Evolutionary conservation across 2,888 invertebrate genomes (phyloP).

Genomic region (Dynastes tityus): DNA sequence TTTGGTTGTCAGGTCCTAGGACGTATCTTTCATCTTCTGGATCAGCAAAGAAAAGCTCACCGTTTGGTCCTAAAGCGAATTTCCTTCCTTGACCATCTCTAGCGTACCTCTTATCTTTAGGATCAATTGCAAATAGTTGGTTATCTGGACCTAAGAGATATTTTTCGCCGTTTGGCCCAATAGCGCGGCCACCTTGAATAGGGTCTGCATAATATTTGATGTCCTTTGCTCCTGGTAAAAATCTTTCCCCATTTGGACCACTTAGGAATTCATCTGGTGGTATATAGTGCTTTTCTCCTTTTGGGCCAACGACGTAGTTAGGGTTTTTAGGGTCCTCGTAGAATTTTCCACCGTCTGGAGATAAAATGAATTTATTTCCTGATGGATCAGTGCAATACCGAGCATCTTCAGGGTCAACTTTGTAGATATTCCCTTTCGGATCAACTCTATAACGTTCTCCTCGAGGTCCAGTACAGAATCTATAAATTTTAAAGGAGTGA

Average conservation of each 20-base stretch:
- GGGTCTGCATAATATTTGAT: conserved; percentile 50
- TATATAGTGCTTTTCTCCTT: conserved; percentile 40
- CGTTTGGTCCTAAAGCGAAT: conserved; percentile 49
- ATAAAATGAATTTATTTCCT: conserved; percentile 45
- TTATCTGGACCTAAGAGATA: conserved; percentile 48
- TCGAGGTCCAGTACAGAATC: conserved; percentile 40
- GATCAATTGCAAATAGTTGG: conserved; percentile 48
- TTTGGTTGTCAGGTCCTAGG: conserved; percentile 46
- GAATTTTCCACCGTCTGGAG: conserved; percentile 43
- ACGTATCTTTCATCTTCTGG: conserved; percentile 48
- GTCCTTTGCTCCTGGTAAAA: conserved; percentile 38
- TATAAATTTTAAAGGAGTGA: too few relatives aligned
- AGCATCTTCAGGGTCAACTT: conserved; percentile 47
- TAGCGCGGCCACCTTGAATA: conserved; percentile 40
- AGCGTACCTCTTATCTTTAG: conserved; percentile 49
- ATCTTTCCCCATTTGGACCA: conserved; percentile 46
- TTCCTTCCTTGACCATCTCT: conserved; percentile 46
- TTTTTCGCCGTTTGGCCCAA: conserved; percentile 49
- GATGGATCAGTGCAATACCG: conserved; percentile 30
- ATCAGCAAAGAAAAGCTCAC: conserved; percentile 48
- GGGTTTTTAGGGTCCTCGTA: conserved; percentile 38
- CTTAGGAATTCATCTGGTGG: conserved; percentile 38
- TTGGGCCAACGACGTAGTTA: conserved; percentile 44
- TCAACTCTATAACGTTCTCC: conserved; percentile 43
- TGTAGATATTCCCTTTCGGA: conserved; percentile 39